These are phyloP conservation scores for Aquatica leii DNA, from an alignment of 2,888 invertebrate species.

Conservation along the genomic window DNA sequence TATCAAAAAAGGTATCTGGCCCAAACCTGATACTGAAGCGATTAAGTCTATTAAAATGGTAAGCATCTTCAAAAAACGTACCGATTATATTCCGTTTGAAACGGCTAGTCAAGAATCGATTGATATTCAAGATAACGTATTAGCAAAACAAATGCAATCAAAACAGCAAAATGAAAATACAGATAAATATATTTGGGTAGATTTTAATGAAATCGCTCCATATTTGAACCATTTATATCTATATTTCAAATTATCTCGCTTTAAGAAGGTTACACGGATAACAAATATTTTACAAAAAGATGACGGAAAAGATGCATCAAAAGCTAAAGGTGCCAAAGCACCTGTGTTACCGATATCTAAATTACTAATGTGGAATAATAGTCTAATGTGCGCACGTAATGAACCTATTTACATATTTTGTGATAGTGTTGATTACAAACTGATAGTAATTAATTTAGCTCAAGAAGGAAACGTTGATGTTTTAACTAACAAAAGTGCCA, in stretches of 20 bases:
- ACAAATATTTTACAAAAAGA: constrained; percentile 42
- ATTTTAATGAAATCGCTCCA: constrained; percentile 48
- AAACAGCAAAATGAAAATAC: constrained; percentile 18
- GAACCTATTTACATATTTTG: constrained; percentile 53
- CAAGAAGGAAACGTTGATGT: constrained; percentile 45
- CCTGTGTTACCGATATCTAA: constrained; percentile 23
- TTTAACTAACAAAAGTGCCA: neutral
- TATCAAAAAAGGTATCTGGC: constrained; percentile 51
- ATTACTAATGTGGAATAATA: constrained; percentile 42
- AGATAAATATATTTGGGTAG: constrained; percentile 52
- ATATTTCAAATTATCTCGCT: constrained; percentile 52
- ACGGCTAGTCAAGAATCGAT: constrained; percentile 35
- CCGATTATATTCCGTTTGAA: constrained; percentile 31
- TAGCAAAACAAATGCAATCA: constrained; percentile 28
- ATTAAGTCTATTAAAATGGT: constrained; percentile 52
- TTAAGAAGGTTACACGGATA: constrained; percentile 45
- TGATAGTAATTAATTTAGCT: constrained; percentile 49
- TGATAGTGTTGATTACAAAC: constrained; percentile 51
- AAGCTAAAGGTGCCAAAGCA: constrained; percentile 25
- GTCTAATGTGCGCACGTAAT: constrained; percentile 44
- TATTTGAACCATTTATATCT: constrained; percentile 46
- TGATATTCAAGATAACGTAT: constrained; percentile 36
- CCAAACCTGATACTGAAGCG: constrained; percentile 43
- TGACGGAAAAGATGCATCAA: constrained; percentile 11
- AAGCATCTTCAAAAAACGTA: constrained; percentile 46